A percentile compares a stretch with the other conserved stretches of the same genome.
Evolutionary conservation across 2,113 vertebrate species (phyloP).

Genomic region (Aplodontia rufa): DNA sequence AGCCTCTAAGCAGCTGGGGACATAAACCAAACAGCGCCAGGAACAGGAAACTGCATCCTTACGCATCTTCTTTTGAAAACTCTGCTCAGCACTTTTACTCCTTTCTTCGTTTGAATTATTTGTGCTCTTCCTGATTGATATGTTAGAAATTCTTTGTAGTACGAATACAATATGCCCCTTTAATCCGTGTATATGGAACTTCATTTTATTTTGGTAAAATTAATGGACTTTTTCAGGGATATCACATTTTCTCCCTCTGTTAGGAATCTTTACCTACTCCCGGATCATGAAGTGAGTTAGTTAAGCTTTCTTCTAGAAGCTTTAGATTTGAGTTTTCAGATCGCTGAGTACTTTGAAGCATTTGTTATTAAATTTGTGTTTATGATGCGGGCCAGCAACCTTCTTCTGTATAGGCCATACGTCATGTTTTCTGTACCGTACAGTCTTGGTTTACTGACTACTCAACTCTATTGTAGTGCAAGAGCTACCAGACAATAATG

Average conservation of each 20-base stretch:
- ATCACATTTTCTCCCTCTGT: not conserved
- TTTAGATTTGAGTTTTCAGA: not conserved
- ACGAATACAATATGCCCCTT: not conserved
- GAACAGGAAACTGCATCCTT: not conserved
- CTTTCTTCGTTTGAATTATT: not conserved
- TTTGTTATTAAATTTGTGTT: not conserved
- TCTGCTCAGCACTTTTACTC: not conserved
- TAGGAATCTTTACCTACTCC: not conserved
- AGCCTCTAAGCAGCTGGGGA: not conserved
- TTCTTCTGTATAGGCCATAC: not conserved
- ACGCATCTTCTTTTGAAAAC: not conserved
- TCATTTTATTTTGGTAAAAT: not conserved
- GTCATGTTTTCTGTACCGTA: not conserved
- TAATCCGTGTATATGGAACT: not conserved
- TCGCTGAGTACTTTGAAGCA: not conserved
- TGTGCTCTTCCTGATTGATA: not conserved
- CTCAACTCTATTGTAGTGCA: not conserved
- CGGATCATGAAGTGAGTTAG: not conserved
- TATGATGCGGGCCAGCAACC: not conserved
- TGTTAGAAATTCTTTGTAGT: not conserved
- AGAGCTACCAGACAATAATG: rapidly evolving
- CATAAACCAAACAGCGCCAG: not conserved
- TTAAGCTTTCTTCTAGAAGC: not conserved
- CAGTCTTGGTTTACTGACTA: too few relatives aligned
- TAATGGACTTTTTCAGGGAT: not conserved